Evolutionary conservation across 2,113 vertebrate species (phyloP), one percentile per base, ranked within the genome.

Genomic region (Sinosuthora webbiana): DNA sequence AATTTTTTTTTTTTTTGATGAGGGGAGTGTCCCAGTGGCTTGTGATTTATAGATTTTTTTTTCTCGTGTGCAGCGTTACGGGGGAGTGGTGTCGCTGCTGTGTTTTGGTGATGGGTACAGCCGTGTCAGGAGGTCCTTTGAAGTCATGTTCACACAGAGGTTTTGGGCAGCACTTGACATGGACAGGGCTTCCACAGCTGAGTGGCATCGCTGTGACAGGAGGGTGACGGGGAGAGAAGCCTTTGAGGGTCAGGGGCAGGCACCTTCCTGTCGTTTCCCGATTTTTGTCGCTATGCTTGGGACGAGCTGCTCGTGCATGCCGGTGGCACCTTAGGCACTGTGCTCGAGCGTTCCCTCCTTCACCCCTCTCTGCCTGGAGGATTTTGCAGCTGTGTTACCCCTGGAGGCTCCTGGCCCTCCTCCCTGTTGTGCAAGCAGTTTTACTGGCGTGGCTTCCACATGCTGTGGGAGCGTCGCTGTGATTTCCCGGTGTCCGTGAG

Each of bases 251-350:
- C 1, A 1, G 20, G 0, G 2, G 25, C 82, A 37, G 49, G 50
- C 49, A 42, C 81, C 63, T 87, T 63, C 42, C n/a, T 0, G 0
- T 17, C 0, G 0, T 55, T 57, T 56, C 45, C 39, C 0, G 0
- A 12, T 42, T 6, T 80, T 87, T 30, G 33, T 56, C 9, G 56
- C 0, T 52, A 19, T 41, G 13, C 28, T 91, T 2, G 1, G 71
- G 49, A 47, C 0, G 5, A 64, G 59, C 7, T 52, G 13, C 45
- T 56, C 1, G 0, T 42, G 35, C 35, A 19, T 2, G 8, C 30
- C 1, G 3, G 25, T 41, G 52, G 21, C 27, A 57, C 30, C 7
- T 4, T 7, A 30, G 47, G 52, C 2, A 4, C 57, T 1, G 0
- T 59, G 25, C 56, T 67, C 0, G 0, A 65, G 22, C 56, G 0